Base-by-base conservation (phyloP, 2,797 vertebrate species). In the Lepidocolaptes lacrymiger region DNA sequence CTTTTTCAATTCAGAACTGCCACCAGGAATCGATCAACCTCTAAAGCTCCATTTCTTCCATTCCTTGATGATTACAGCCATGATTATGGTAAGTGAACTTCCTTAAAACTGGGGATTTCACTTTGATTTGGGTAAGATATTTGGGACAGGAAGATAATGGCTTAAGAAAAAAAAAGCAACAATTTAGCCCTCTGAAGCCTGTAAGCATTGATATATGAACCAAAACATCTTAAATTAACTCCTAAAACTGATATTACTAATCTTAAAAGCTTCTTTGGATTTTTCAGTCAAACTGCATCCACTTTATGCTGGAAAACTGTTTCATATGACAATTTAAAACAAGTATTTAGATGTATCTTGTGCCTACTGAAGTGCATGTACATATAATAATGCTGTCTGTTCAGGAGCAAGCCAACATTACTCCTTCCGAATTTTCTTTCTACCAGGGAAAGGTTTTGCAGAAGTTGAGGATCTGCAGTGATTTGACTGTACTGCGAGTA, bases 1-100 rank as follows among this genome's bases (percentile, higher is more conserved):
- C 80, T 58, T 98, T 84, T 98, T 98, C 95, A 97, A 98, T 87
- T 97, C 97, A 61, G 95, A 98, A 69, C 82, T 98, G 93, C 98
- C 98, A 91, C 91, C 51, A 27, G 98, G 98, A 94, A 97, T 98
- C 79, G 96, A 96, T 34, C 97, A 97, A 80, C 97, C 97, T 32
- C 59, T 97, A 75, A 98, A 98, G 89, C 97, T 98, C 52, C 97
- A 86, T 30, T 44, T 97, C 52, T 97, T 97, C 92, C 96, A 98
- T 51, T 97, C 97, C n/a, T 6, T 97, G 80, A 86, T 97, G 94
- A 96, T 98, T 20, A 96, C 98, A 56, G 54, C 95, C 52, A 97
- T 97, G 63, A 46, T 97, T 39, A 18, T 51, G 97, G 98, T 98
- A 97, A 98, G 98, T 98, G 61, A 26, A 32, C 58, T 68, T 77